Percentiles rank a stretch among this genome's conserved stretches.
Conservation (phyloP, 2,888 invertebrate genomes). For the Sinohyriopsis cumingii region DNA sequence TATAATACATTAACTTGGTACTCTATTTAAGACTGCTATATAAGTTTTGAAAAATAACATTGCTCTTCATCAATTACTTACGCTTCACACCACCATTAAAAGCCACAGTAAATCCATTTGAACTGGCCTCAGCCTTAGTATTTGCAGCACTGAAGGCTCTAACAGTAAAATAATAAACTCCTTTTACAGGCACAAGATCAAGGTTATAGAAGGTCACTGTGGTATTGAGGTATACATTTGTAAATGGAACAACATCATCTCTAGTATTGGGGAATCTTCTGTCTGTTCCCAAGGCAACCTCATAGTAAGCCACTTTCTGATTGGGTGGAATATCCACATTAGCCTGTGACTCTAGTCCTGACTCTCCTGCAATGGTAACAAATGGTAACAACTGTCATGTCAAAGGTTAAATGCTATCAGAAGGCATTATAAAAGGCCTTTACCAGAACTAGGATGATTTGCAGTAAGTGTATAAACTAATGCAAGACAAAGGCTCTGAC, state of each 20-base stretch:
- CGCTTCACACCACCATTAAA: slow-evolving; percentile 42
- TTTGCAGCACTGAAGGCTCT: slow-evolving; percentile 45
- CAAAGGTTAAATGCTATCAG: too few species aligned
- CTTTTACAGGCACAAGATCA: slow-evolving; percentile 34
- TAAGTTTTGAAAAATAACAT: neutral
- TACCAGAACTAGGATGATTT: too few species aligned
- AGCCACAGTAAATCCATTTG: slow-evolving; percentile 53
- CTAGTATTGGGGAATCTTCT: slow-evolving; percentile 47
- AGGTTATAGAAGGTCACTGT: slow-evolving; percentile 48
- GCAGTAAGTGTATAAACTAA: too few species aligned
- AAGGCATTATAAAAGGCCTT: too few species aligned
- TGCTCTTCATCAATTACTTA: slow-evolving; percentile 5
- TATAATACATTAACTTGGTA: too few species aligned
- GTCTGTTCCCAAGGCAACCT: slow-evolving; percentile 54
- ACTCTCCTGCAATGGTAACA: too few species aligned
- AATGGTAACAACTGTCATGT: too few species aligned
- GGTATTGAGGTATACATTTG: slow-evolving; percentile 48
- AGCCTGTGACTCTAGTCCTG: too few species aligned
- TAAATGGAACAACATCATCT: slow-evolving; percentile 51
- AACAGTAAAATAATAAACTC: slow-evolving; percentile 54
- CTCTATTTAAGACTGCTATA: too few species aligned
- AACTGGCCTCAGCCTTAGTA: slow-evolving; percentile 42
- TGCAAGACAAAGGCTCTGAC: too few species aligned
- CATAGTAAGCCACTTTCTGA: slow-evolving; percentile 46
- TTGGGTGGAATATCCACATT: slow-evolving; percentile 18